Evolutionary conservation across 2,797 vertebrate genomes (phyloP), one percentile per base, ranked within the genome.

Genomic region (Sternarchorhynchus goeldii): DNA sequence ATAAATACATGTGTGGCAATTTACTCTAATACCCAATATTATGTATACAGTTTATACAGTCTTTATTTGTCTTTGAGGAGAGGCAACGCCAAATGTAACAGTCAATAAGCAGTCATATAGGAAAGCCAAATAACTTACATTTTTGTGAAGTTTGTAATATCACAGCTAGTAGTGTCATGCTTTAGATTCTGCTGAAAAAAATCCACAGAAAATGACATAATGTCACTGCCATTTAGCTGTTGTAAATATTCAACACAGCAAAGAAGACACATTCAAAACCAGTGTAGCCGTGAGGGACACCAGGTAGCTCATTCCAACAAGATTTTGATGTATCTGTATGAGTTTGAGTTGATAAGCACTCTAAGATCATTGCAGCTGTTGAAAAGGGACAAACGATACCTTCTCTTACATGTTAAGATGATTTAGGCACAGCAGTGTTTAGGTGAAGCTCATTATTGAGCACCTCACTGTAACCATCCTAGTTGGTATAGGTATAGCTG

Each of bases 131-230:
- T 14, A n/a, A 6, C 53, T 65, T 34, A 50, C 45, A 67, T 25
- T 5, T 60, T 4, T 74, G 63, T 79, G 31, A 56, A 68, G 14
- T 58, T 72, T n/a, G 68, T 14, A 21, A 20, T 68, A 39, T 68
- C 68, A 72, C 53, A 56, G 45, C 73, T 76, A 76, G 36, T 53
- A 31, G 45, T 68, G 66, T 17, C 36, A 34, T 74, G 34, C 34
- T 55, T 50, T 59, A 45, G 45, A 63, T 21, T 70, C 16, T 0
- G 12, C 64, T 57, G 10, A 53, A n/a, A 65, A 25, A 25, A 64
- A 65, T 36, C 4, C 41, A 62, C 8, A 39, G 7, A 63, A 18
- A 60, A 29, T 45, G 5, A 56, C 29, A 25, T 1, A 17, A 36
- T 7, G 29, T 45, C 5, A 5, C 4, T 67, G 62, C 29, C 8